Percentiles rank a stretch among this genome's conserved stretches.
phyloP scores from a whole-genome alignment of 2,113 vertebrate species.

The Notothenia coriiceps region DNA sequence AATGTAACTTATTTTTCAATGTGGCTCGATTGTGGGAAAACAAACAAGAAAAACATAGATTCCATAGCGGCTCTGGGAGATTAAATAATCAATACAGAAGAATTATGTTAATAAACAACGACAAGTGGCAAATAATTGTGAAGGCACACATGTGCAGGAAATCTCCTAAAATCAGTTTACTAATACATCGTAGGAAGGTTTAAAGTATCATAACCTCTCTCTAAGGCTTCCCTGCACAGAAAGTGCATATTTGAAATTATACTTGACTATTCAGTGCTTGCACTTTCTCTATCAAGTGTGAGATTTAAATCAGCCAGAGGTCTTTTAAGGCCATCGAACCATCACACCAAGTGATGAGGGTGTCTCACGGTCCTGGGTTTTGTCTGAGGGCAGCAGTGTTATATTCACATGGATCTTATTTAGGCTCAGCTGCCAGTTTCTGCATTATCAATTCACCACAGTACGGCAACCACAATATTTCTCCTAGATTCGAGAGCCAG shows the following conservation, averaged over 20 bases:
- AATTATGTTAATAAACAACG: background rate
- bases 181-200: background rate
- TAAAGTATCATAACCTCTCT: background rate
- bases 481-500: constrained; percentile 46
- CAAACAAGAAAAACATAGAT: background rate
- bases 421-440: constrained; percentile 40
- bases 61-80: no score
- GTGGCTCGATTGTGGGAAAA: background rate
- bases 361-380: constrained; percentile 18
- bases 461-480: constrained; percentile 71
- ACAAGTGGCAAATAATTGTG: background rate
- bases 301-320: constrained; percentile 3
- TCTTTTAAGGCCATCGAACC: constrained; percentile 23
- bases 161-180: background rate
- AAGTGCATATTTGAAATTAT: background rate
- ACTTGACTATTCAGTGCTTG: background rate
- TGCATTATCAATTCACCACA: constrained; percentile 46
- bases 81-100: background rate
- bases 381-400: constrained; percentile 28
- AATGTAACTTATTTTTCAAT: background rate
- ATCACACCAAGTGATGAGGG: constrained; percentile 19
- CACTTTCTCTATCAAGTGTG: background rate
- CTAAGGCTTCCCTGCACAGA: background rate
- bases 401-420: constrained; percentile 56
- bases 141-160: background rate